Evolutionary conservation across 2,797 vertebrate species (phyloP).

Genomic region (Syndactyla subalaris): DNA sequence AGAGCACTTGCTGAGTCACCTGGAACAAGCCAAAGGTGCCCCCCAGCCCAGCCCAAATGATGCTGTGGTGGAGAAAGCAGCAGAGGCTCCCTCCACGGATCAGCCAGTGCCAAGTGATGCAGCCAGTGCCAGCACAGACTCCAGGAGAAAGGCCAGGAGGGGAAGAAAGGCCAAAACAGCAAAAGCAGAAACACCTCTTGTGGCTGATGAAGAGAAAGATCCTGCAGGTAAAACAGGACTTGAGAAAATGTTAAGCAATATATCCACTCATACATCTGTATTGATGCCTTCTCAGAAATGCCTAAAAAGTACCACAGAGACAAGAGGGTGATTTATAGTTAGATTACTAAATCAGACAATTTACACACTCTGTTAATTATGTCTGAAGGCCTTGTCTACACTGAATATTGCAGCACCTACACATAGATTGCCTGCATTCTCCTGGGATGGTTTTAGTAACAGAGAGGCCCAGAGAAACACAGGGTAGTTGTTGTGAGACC

Average conservation of each 20-base stretch:
- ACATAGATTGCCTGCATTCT: background rate
- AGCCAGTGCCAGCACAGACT: conserved; percentile 37
- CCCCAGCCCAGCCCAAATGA: conserved; percentile 45
- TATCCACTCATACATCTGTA: background rate
- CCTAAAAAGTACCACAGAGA: background rate
- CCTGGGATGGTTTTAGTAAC: background rate
- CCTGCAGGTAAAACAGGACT: conserved; percentile 61
- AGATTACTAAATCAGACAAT: background rate
- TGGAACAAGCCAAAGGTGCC: conserved; percentile 77
- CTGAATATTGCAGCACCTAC: background rate
- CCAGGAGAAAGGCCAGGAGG: conserved; percentile 81
- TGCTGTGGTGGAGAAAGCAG: conserved; percentile 63
- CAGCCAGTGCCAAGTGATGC: background rate
- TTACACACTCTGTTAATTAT: background rate
- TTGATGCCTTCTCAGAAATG: background rate
- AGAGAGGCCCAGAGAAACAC: background rate
- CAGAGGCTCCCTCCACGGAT: conserved; percentile 38
- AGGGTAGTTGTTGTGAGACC: background rate
- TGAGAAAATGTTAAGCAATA: background rate
- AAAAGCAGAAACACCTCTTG: conserved; percentile 70
- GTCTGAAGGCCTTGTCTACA: background rate
- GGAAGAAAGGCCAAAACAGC: conserved; percentile 83
- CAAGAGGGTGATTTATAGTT: background rate
- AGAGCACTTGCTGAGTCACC: conserved; percentile 84
- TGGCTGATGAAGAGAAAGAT: conserved; percentile 70